Conservation (phyloP, 1,140 invertebrate species). For the Pseudomyrmex pallidus region DNA sequence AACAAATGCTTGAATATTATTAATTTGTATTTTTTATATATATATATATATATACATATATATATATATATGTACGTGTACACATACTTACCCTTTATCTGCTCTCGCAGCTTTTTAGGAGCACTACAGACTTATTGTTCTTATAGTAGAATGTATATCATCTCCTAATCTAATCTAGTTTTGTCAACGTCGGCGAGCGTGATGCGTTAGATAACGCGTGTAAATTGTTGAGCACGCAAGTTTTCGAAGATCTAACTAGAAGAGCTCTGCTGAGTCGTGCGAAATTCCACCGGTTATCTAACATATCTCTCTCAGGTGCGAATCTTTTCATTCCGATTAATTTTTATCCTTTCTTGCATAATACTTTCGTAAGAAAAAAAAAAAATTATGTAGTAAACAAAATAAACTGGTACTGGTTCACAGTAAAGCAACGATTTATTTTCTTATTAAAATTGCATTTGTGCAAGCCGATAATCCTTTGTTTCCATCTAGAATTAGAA, state of each 20-base stretch:
- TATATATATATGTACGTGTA: neutral
- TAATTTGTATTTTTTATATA: conserved; percentile 4
- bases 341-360: conserved; percentile 62
- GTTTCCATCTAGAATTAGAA: neutral
- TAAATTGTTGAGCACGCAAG: conserved; percentile 49
- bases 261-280: conserved; percentile 61
- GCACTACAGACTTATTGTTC: conserved; percentile 58
- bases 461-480: neutral
- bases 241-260: conserved; percentile 64
- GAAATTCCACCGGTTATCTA: conserved; percentile 55
- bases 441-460: neutral
- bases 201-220: conserved; percentile 52
- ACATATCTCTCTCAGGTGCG: conserved; percentile 52
- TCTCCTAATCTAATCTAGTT: conserved; percentile 26
- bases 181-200: conserved; percentile 50
- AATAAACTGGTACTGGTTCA: conserved; percentile 36
- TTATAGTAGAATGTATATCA: conserved; percentile 50
- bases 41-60: neutral
- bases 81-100: conserved; percentile 16
- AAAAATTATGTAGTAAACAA: conserved; percentile 23
- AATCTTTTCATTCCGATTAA: conserved; percentile 78
- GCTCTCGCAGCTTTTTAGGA: conserved; percentile 57
- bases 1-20: conserved; percentile 31
- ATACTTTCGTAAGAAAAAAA: neutral
- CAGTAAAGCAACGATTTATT: neutral